These are phyloP conservation scores for Monochamus alternatus DNA, from an alignment of 2,888 invertebrate species.

Conservation along the genomic window DNA sequence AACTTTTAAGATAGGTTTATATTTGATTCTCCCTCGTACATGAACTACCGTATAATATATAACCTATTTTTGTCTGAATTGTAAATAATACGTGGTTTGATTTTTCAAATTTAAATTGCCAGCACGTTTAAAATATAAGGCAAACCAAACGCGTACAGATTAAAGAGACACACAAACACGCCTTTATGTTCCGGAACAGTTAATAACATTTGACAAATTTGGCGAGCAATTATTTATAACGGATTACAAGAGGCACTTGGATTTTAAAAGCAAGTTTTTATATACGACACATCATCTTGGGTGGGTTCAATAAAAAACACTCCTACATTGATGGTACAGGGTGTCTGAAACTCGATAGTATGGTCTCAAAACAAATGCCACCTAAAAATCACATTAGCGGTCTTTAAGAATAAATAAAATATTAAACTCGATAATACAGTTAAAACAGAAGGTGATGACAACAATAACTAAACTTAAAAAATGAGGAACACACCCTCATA, in stretches of 20 bases:
- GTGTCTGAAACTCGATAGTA: background rate
- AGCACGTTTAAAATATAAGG: background rate
- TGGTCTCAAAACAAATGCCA: too few species aligned
- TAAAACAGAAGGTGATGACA: too few species aligned
- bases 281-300: background rate
- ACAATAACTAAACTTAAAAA: too few species aligned
- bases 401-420: too few species aligned
- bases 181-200: background rate
- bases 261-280: slow-evolving; percentile 2
- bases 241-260: background rate
- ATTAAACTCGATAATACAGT: too few species aligned
- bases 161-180: background rate
- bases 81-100: background rate
- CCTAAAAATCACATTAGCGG: too few species aligned
- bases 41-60: too few species aligned
- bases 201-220: slow-evolving; percentile 7
- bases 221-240: background rate
- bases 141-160: slow-evolving; percentile 3
- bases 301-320: background rate
- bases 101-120: background rate
- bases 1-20: too few species aligned
- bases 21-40: too few species aligned
- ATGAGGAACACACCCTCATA: too few species aligned
- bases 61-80: background rate
- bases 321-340: background rate